Base-by-base conservation (phyloP, 2,888 invertebrate genomes). In the Pogonocherus hispidulus region DNA sequence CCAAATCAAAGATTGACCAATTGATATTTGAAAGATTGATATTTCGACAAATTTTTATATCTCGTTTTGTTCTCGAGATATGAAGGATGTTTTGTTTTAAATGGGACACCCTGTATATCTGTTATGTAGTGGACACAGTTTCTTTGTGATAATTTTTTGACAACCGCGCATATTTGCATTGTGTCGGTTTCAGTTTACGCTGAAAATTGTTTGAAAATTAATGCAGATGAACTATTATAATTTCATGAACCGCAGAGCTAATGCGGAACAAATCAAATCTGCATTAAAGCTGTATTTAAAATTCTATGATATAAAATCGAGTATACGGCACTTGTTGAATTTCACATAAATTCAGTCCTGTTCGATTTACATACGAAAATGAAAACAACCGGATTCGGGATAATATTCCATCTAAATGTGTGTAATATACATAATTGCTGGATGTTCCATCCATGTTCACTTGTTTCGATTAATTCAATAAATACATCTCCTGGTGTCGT, bases 251-350 rank as follows among this genome's bases (percentile, higher is more conserved):
- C 27, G 57, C 57, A 57, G 23, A 46, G 9, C 16, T 44, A 44
- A 57, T 57, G 44, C 44, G 14, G 18, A 23, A 44, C 57, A 46
- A 57, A 57, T 57, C 32, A 56, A 37, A 56, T 37, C 55, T 56
- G 35, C 22, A 56, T 56, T 22, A 27, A 8, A 47, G 47, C 47
- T 59, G 16, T 27, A 47, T 59, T 59, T 59, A 27, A 47, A 46
- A 19, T 47, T 47, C 16, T 22, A 20, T 49, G 46, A 47, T 49
- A 27, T 18, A 59, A 47, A 59, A 46, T 49, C 47, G 27, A 59
- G n/a, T n/a, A 18, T 59, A 9, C 23, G 18, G 57, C 57, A 66
- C 66, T 66, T 57, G 66, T 66, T 66, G 66, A 59, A n/a, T 49
- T 66, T 44, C 59, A 19, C 52, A 59, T 59, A 44, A 66, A 66